Evolutionary conservation across 2,113 vertebrate genomes (phyloP).

Genomic region (Arothron firmamentum): DNA sequence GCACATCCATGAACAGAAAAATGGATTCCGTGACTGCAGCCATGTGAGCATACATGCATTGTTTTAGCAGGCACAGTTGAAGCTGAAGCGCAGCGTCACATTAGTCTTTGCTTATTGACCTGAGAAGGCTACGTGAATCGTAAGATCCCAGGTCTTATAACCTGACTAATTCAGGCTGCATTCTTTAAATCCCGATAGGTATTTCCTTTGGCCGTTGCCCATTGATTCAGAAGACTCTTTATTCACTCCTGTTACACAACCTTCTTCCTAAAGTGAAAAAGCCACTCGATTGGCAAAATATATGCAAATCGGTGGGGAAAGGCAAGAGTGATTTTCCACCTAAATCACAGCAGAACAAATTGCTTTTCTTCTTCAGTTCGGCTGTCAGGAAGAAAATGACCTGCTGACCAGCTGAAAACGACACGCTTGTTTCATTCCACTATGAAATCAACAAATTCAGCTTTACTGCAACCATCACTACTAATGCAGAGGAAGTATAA

Average conservation of each 20-base stretch:
- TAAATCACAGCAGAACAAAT: conserved; percentile 12
- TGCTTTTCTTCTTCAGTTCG: background rate
- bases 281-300: conserved; percentile 9
- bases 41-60: background rate
- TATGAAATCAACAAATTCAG: no score
- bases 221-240: conserved; percentile 4
- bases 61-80: no score
- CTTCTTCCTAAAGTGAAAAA: background rate
- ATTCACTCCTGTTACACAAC: conserved; percentile 16
- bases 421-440: background rate
- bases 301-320: conserved; percentile 9
- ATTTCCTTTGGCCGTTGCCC: conserved; percentile 1
- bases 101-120: background rate
- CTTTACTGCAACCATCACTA: background rate
- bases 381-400: conserved; percentile 1
- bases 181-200: conserved; percentile 1
- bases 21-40: background rate
- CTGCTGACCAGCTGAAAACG: background rate
- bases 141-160: background rate
- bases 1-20: background rate
- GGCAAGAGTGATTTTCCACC: background rate
- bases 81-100: no score
- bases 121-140: background rate
- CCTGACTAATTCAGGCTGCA: background rate
- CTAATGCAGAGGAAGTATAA: background rate